Conservation (phyloP, 92 coral and sea anemone species). For the Palythoa grandis region DNA sequence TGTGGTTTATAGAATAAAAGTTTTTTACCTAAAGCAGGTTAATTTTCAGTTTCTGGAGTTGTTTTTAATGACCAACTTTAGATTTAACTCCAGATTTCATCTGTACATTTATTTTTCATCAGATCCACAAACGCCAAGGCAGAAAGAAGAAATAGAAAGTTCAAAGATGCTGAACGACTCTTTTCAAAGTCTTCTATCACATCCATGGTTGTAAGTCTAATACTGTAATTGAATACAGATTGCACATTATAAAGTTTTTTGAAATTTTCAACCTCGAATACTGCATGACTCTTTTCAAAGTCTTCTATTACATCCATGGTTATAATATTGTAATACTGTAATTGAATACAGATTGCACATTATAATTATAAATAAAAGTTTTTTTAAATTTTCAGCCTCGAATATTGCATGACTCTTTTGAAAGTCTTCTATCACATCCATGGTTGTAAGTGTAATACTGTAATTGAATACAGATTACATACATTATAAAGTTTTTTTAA, state of each 20-base stretch:
- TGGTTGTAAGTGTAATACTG: conserved; percentile 83
- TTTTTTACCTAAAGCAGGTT: no score
- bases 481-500: no score
- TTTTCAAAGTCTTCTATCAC: conserved; percentile 99
- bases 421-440: conserved; percentile 97
- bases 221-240: no score
- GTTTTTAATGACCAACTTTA: no score
- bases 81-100: background rate
- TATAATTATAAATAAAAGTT: no score
- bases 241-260: background rate
- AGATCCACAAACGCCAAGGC: conserved; percentile 95
- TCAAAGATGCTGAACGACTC: conserved; percentile 96
- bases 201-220: conserved; percentile 88
- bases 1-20: no score
- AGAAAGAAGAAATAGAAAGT: conserved; percentile 97
- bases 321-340: conserved; percentile 76
- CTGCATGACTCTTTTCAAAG: conserved; percentile 92
- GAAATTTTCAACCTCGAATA: no score
- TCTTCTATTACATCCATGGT: conserved; percentile 97
- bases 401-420: conserved; percentile 93
- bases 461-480: no score
- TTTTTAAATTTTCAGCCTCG: no score
- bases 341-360: no score
- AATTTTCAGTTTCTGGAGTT: no score
- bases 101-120: background rate